Conservation (phyloP, 92 coral and sea anemone species). For the Zoanthus gigantus region DNA sequence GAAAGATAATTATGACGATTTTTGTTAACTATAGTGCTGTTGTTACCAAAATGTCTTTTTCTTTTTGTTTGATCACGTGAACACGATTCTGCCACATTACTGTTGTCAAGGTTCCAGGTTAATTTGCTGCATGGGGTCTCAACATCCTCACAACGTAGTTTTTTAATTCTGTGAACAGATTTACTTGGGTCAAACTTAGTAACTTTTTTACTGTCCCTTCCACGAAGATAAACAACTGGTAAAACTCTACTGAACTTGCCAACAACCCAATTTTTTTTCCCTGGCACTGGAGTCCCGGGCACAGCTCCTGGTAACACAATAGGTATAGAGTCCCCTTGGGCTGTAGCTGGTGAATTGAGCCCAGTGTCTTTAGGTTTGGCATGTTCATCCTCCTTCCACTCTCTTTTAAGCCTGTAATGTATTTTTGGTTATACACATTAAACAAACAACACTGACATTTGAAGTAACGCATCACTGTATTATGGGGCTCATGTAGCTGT, state of each 20-base stretch:
- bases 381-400: constrained; percentile 19
- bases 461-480: no score
- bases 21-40: not conserved
- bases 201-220: constrained; percentile 77
- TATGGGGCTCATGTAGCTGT: no score
- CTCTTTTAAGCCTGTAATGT: constrained; percentile 55
- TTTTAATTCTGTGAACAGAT: constrained; percentile 90
- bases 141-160: constrained; percentile 61
- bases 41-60: not conserved
- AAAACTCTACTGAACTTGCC: constrained; percentile 93
- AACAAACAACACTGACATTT: not conserved
- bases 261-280: constrained; percentile 91
- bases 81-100: not conserved
- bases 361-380: not conserved
- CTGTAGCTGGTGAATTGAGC: not conserved
- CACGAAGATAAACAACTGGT: constrained; percentile 87
- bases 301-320: constrained; percentile 75
- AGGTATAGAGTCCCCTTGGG: not conserved
- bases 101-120: constrained; percentile 81
- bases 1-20: not conserved
- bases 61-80: not conserved
- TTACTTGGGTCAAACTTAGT: constrained; percentile 92
- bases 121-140: constrained; percentile 59
- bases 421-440: not conserved
- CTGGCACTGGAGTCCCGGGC: constrained; percentile 92